Base-by-base conservation (phyloP, 2,113 vertebrate genomes). In the Crotophaga sulcirostris region DNA sequence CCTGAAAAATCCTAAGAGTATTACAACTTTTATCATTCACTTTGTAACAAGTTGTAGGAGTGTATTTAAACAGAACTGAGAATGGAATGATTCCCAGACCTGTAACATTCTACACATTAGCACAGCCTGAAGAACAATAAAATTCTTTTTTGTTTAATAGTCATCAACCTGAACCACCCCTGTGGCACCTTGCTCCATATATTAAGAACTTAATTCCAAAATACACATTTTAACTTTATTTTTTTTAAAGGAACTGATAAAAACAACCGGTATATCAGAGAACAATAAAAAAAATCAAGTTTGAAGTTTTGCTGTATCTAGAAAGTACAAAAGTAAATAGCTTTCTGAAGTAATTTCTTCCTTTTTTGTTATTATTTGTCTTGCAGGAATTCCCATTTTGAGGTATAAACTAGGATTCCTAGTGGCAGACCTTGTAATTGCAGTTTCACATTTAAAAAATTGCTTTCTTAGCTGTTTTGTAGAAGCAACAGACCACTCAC, bases 241-340 rank as follows among this genome's bases (percentile, higher is more conserved):
- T 36, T 49, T 19, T 54, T 42, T 42, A 11, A 47, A 21, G 16
- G 3, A 23, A 40, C 7, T 17, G 17, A 85, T 40, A 62, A 84
- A 54, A 63, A 17, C 14, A 69, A 59, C 3, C 1, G 0, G 9
- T 18, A 6, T 14, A 78, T 67, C 47, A 45, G 28, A 74, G 7
- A 62, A 8, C 36, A 86, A 40, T 20, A 21, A n/a, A 62, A 75
- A 77, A 58, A 68, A 73, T 24, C 3, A 82, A 83, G 42, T 47
- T 17, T 42, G 12, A 81, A 87, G 23, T 63, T 93, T 18, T 81
- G n/a, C 18, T 0, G 0, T 63, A 44, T 24, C 18, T 52, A 84
- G 66, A 55, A 81, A 49, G 16, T 21, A 73, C 4, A 19, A 4
- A 74, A 44, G 2, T 24, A 49, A 75, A 8, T 14, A 56, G 5